Evolutionary conservation across 2,113 vertebrate species (phyloP).

Genomic region (Bolborhynchus lineola): DNA sequence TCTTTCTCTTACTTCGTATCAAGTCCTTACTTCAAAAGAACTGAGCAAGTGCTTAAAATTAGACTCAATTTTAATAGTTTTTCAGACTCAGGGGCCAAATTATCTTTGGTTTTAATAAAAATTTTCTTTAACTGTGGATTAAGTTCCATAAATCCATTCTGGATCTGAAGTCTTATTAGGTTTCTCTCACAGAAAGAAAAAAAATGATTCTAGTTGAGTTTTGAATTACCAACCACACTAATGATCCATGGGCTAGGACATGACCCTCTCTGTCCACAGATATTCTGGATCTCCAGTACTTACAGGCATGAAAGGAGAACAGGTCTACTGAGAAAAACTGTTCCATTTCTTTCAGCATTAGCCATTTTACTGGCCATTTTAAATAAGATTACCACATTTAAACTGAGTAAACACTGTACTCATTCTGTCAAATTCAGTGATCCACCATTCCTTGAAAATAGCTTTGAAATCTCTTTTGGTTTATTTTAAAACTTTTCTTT

Average conservation of each 20-base stretch:
- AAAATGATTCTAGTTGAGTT: not conserved
- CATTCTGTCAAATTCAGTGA: constrained; percentile 56
- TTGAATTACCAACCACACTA: not conserved
- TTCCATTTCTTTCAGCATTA: not conserved
- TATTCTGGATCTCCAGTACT: not conserved
- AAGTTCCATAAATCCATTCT: not conserved
- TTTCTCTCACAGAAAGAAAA: not conserved
- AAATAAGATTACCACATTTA: constrained; percentile 28
- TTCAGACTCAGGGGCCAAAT: not conserved
- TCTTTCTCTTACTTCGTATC: not conserved
- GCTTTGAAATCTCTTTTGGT: not conserved
- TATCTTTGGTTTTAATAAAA: not conserved
- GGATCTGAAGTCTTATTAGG: not conserved
- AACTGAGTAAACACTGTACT: constrained; percentile 55
- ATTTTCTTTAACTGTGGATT: not conserved
- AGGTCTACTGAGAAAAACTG: not conserved
- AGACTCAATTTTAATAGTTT: not conserved
- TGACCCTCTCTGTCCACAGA: not conserved
- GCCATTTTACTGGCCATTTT: not conserved
- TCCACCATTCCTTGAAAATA: constrained; percentile 45
- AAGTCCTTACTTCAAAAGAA: not conserved
- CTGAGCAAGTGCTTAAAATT: not conserved
- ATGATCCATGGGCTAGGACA: not conserved
- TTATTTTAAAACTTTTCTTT: constrained; percentile 48
- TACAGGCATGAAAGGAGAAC: not conserved